Evolutionary conservation across 2,888 invertebrate genomes (phyloP).

Genomic region (Drosophila pseudotalamancana): DNA sequence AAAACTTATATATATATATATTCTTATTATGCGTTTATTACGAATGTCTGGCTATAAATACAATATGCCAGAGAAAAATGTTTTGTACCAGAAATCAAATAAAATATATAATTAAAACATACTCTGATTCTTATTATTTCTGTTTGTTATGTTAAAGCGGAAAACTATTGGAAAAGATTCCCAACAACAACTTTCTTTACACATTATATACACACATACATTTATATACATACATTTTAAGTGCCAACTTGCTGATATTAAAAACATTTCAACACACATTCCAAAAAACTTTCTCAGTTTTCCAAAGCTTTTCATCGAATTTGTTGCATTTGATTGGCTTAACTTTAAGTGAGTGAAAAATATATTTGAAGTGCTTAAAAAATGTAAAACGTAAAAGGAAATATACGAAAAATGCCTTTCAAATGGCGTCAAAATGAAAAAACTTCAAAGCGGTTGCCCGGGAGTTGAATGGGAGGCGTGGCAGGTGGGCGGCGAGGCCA

Average conservation of each 20-base stretch:
- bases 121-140: no score
- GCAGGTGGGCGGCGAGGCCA: constrained; percentile 2
- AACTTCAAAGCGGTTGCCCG: constrained; percentile 41
- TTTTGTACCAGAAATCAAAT: no score
- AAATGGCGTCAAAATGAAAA: constrained; percentile 34
- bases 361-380: constrained; percentile 16
- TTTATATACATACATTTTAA: no score
- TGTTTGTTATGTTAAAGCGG: no score
- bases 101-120: no score
- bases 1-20: not conserved
- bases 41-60: not conserved
- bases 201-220: no score
- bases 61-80: no score
- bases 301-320: not conserved
- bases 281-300: not conserved
- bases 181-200: no score
- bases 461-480: not conserved
- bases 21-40: not conserved
- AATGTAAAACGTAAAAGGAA: constrained; percentile 11
- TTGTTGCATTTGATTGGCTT: constrained; percentile 17
- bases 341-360: constrained; percentile 20
- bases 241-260: no score
- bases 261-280: not conserved
- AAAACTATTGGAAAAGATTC: no score
- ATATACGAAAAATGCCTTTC: constrained; percentile 17